Base-by-base conservation (phyloP, 2,113 vertebrate genomes). In the Nothobranchius furzeri region DNA sequence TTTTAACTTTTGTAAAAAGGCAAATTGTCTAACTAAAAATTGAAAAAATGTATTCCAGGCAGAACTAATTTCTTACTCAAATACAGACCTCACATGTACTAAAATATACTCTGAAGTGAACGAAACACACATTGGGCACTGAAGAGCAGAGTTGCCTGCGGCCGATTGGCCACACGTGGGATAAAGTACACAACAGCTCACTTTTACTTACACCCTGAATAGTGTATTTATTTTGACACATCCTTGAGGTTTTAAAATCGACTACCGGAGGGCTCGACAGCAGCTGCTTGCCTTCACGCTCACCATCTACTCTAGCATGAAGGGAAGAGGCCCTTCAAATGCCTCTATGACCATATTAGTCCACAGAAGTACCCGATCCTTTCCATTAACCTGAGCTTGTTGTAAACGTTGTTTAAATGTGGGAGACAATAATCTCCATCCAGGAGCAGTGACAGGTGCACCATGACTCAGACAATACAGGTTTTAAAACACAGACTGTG, bases 191-290 rank as follows among this genome's bases (percentile, higher is more conserved):
- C 81, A 85, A 68, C 73, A 78, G 80, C 68, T 60, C 68, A 24
- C 61, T 66, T 37, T 70, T 62, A 61, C 68, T 64, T 60, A 78
- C 82, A 81, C 68, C 55, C 25, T 30, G 64, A 56, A 62, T 45
- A 59, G 71, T 74, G 53, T 84, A 85, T 90, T 90, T 90, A 89
- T 87, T 87, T 85, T 89, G 88, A 91, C 86, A 91, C 87, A 87
- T 90, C 83, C 79, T 87, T 71, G 85, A 87, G 81, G 86, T 87
- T 81, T 87, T 68, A 80, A 85, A 84, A 86, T 57, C 81, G 70
- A 90, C 83, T 79, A 89, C 76, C 60, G 79, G 62, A 64, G 63
- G 70, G 58, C 76, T 81, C 59, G 0, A 67, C 75, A 78, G 82
- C 88, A 90, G 88, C 87, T 87, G 87, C 75, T 76, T 53, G 51